Evolutionary conservation across 92 coral and sea anemone genomes (phyloP), one percentile per base, ranked within the genome.

Genomic region (Palythoa grandis): DNA sequence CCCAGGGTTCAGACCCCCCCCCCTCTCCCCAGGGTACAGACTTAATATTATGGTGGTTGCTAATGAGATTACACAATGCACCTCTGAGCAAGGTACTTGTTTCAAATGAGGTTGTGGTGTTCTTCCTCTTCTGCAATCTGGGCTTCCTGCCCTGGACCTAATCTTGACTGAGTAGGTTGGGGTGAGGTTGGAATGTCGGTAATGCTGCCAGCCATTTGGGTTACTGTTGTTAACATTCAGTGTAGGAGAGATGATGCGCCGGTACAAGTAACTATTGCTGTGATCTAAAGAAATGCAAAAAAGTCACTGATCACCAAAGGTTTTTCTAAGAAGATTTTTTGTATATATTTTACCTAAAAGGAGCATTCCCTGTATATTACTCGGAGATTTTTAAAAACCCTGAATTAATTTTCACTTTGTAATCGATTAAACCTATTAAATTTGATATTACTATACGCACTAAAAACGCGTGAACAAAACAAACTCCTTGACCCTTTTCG

Each of bases 231-330:
- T 86, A 38, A 66, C 84, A 76, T 85, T 90, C 15, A 92, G 65
- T 29, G 95, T 88, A 3, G 98, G 98, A 24, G 95, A 94, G 54
- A 94, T 92, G 17, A 94, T 92, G 65, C 90, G 85, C 71, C 82
- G 88, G 80, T 92, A 94, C 9, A 94, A 86, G 61, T 85, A 88
- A 3, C 89, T 83, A 23, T 90, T 90, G 54, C 89, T 74, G 20
- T 86, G 60, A 53, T 90, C 91, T 79, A 43, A 25, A 6, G 7
- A 76, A 6, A n/a, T 7, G 4, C 25, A 63, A 63, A 63, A 4
- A 19, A 63, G 50, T 43, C 50, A 43, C 3, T 43, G 50, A 43
- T 43, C 50, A 8, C 6, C 9, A 43, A 43, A 43, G 6, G 6
- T 43, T 43, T 43, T 29, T 1, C 1, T 29, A 29, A 29, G 35